A percentile compares a stretch with the other conserved stretches of the same genome.
These are phyloP conservation scores for Phragmatobia fuliginosa DNA, from an alignment of 2,888 invertebrate genomes.

Conservation along the genomic window DNA sequence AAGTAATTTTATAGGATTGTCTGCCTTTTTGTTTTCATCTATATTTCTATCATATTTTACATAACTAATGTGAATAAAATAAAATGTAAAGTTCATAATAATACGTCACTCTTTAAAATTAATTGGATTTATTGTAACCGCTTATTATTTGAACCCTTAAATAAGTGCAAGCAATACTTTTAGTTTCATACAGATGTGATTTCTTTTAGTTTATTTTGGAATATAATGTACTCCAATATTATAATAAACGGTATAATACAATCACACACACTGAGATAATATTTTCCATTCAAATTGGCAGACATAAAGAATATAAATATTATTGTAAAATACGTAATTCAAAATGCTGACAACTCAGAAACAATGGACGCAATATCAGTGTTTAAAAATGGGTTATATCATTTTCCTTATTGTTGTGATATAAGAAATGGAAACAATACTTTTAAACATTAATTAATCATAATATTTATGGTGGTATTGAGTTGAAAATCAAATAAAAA, in stretches of 20 bases:
- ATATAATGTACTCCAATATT: neutral
- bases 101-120: neutral
- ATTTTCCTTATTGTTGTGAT: neutral
- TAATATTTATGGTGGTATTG: neutral
- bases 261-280: neutral
- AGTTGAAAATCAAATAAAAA: neutral
- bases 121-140: neutral
- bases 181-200: no score
- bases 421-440: neutral
- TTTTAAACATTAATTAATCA: neutral
- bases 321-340: conserved; percentile 2
- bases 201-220: no score
- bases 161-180: neutral
- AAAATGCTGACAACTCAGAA: conserved; percentile 1
- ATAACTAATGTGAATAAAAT: neutral
- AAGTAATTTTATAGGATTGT: neutral
- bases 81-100: neutral
- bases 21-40: neutral
- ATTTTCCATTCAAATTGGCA: conserved; percentile 8
- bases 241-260: neutral
- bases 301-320: conserved; percentile 11
- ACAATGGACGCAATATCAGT: conserved; percentile 3
- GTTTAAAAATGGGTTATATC: conserved; percentile 6
- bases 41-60: neutral
- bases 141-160: neutral